A percentile compares a stretch with the other conserved stretches of the same genome.
phyloP scores from a whole-genome alignment of 2,113 vertebrate species.

The Lepisosteus osseus region DNA sequence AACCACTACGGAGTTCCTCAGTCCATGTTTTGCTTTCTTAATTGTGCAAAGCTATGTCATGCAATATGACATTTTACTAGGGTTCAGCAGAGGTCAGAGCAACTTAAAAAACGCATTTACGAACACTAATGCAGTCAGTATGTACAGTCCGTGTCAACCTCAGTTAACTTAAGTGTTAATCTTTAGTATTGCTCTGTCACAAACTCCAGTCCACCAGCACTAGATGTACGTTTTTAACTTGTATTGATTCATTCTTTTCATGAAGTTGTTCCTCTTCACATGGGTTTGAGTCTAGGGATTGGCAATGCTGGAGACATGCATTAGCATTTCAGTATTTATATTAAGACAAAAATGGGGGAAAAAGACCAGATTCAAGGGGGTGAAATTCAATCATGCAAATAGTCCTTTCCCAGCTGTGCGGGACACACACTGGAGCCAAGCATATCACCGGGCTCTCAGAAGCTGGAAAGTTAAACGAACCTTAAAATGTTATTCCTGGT shows the following conservation, averaged over 20 bases:
- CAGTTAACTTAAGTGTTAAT: constrained; percentile 13
- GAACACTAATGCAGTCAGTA: not conserved
- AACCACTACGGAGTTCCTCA: not conserved
- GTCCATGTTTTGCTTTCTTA: constrained; percentile 23
- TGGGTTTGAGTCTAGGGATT: too few relatives aligned
- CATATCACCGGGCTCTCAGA: constrained; percentile 36
- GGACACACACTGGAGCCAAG: constrained; percentile 32
- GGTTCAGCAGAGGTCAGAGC: constrained; percentile 5
- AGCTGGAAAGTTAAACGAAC: constrained; percentile 25
- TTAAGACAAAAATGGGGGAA: constrained; percentile 21
- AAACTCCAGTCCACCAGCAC: not conserved
- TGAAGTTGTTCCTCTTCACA: too few relatives aligned
- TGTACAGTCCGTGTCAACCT: constrained; percentile 13
- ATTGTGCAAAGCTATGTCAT: constrained; percentile 9
- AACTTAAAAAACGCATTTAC: not conserved
- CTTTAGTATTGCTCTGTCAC: not conserved
- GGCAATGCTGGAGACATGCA: constrained; percentile 11
- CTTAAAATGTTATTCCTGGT: constrained; percentile 2
- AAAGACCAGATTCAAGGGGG: constrained; percentile 10
- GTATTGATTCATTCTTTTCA: too few relatives aligned
- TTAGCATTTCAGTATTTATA: constrained; percentile 41
- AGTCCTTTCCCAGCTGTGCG: constrained; percentile 23
- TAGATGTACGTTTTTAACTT: too few relatives aligned
- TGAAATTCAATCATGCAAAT: constrained; percentile 15
- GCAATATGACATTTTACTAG: constrained; percentile 13